Evolutionary conservation across 2,113 vertebrate species (phyloP).

Genomic region (Ibidorhyncha struthersii): DNA sequence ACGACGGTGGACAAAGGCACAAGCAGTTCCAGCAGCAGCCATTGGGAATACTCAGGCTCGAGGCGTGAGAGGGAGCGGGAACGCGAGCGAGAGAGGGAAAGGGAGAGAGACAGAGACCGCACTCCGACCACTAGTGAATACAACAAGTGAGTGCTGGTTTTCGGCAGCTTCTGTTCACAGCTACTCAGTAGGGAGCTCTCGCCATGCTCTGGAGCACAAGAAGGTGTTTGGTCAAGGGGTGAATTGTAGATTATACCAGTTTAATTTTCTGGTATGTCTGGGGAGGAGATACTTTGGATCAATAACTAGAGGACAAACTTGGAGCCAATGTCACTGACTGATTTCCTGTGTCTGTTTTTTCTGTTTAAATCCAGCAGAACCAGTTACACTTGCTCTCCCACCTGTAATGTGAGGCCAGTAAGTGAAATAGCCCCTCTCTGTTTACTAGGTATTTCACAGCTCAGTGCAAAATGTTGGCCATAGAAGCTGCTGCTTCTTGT

Average conservation of each 20-base stretch:
- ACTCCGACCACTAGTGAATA: constrained; percentile 69
- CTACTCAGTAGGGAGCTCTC: neutral
- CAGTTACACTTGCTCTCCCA: constrained; percentile 26
- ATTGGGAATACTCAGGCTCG: constrained; percentile 71
- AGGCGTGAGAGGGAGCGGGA: constrained; percentile 67
- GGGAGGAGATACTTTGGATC: neutral
- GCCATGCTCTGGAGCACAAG: neutral
- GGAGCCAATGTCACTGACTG: neutral
- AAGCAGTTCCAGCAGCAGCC: constrained; percentile 53
- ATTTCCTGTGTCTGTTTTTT: neutral
- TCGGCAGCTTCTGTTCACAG: neutral
- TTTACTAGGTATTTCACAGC: neutral
- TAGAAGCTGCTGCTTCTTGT: constrained; percentile 7
- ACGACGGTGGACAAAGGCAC: constrained; percentile 64
- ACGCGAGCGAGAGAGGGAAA: neutral
- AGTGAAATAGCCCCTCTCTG: constrained; percentile 20
- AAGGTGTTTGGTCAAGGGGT: neutral
- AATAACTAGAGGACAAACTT: neutral
- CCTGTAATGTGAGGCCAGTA: neutral
- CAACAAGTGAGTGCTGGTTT: constrained; percentile 58
- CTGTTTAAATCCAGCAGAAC: constrained; percentile 28
- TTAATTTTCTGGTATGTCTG: neutral
- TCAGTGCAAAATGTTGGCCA: neutral
- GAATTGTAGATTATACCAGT: accelerated
- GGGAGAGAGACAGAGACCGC: constrained; percentile 30